Conservation (phyloP, 2,797 vertebrate species). For the Margarornis squamiger region DNA sequence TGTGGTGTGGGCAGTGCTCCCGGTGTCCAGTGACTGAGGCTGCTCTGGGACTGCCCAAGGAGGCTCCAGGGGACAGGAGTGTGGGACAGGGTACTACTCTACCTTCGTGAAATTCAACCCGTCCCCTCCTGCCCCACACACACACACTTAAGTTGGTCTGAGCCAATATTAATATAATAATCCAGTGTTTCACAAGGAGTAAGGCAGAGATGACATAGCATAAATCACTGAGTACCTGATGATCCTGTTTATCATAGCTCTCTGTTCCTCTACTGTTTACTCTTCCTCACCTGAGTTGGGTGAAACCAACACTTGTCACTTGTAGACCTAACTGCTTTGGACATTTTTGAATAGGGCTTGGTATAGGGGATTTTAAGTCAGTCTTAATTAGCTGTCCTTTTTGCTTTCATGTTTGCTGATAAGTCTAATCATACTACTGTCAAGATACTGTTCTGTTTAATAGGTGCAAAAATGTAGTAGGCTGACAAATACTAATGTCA, state of each 20-base stretch:
- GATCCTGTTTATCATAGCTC: background rate
- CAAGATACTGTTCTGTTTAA: slow-evolving; percentile 1
- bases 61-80: background rate
- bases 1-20: background rate
- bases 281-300: background rate
- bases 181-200: background rate
- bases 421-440: slow-evolving; percentile 9
- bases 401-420: slow-evolving; percentile 6
- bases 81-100: background rate
- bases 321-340: slow-evolving; percentile 10
- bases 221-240: background rate
- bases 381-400: slow-evolving; percentile 7
- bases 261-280: background rate
- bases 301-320: background rate
- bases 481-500: slow-evolving; percentile 11
- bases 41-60: background rate
- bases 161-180: background rate
- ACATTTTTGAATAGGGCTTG: background rate
- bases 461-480: slow-evolving; percentile 2
- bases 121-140: background rate
- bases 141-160: background rate
- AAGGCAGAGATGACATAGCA: background rate
- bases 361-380: background rate
- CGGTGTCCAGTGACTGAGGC: background rate
- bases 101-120: background rate